Conservation (phyloP, 2,888 invertebrate species). For the Ecliptopera silaceata region DNA sequence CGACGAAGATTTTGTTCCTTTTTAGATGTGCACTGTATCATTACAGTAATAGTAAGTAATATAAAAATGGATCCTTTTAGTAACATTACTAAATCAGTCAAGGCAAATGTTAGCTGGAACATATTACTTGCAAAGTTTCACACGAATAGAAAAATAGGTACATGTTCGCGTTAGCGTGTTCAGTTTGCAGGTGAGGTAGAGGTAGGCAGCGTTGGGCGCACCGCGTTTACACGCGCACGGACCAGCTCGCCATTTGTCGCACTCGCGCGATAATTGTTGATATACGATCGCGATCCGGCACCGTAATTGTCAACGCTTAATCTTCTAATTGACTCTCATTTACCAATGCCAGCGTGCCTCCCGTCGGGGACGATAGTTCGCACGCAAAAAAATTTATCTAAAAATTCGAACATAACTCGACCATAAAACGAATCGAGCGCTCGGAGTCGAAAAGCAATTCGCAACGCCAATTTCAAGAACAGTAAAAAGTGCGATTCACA, state of each 20-base stretch:
- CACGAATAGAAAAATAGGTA: neutral
- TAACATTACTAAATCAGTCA: no score
- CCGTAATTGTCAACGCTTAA: constrained; percentile 83
- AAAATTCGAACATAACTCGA: constrained; percentile 46
- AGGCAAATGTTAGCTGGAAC: no score
- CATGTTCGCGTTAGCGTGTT: constrained; percentile 28
- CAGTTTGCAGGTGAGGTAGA: neutral
- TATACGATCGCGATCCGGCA: constrained; percentile 80
- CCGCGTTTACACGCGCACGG: constrained; percentile 68
- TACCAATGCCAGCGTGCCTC: constrained; percentile 77
- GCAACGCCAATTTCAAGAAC: constrained; percentile 78
- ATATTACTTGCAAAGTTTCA: neutral
- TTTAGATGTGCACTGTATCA: no score
- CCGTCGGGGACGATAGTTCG: constrained; percentile 60
- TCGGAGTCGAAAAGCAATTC: constrained; percentile 74
- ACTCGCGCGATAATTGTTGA: constrained; percentile 82
- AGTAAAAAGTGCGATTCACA: constrained; percentile 83
- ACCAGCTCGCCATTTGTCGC: constrained; percentile 76
- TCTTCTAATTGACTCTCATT: constrained; percentile 83
- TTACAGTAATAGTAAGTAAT: no score
- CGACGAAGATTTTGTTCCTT: no score
- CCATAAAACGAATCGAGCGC: constrained; percentile 58
- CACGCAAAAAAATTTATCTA: constrained; percentile 50
- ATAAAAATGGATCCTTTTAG: no score
- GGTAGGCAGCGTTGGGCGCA: constrained; percentile 31